Percentiles rank a stretch among this genome's conserved stretches.
phyloP scores from a whole-genome alignment of 2,888 invertebrate genomes.

The Yponomeuta plumbellus region DNA sequence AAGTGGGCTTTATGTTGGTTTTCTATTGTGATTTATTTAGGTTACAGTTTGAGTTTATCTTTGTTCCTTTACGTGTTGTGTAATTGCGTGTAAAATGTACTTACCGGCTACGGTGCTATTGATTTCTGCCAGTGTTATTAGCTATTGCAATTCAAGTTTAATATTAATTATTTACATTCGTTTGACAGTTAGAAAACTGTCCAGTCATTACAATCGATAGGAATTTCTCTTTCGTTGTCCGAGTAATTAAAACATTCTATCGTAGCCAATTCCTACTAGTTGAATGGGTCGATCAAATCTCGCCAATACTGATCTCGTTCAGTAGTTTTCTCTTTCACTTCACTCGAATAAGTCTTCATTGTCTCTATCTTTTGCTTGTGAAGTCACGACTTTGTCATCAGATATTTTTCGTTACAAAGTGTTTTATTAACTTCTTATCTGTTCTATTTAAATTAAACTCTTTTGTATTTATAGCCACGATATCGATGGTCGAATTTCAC shows the following conservation, averaged over 20 bases:
- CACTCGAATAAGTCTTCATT: not conserved
- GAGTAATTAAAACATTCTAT: not conserved
- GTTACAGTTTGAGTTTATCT: not conserved
- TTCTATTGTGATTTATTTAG: not conserved
- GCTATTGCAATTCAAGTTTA: not conserved
- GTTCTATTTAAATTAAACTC: not conserved
- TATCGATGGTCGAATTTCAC: not conserved
- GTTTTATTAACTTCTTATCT: not conserved
- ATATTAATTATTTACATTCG: not conserved
- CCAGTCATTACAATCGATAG: not conserved
- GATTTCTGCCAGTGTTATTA: not conserved
- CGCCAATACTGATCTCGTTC: not conserved
- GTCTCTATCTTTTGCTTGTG: not conserved
- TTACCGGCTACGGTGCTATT: not conserved
- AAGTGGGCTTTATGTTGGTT: not conserved
- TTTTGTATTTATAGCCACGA: not conserved
- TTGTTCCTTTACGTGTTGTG: not conserved
- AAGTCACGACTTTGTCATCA: constrained; percentile 4
- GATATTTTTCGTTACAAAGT: constrained; percentile 2
- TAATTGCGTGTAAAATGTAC: not conserved
- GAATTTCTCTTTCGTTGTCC: not conserved
- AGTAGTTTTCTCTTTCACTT: constrained; percentile 2
- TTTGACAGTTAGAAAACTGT: not conserved
- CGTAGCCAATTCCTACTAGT: not conserved
- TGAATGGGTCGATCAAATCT: constrained; percentile 7